phyloP scores from a whole-genome alignment of 2,797 vertebrate genomes.

The Heterohyrax brucei region DNA sequence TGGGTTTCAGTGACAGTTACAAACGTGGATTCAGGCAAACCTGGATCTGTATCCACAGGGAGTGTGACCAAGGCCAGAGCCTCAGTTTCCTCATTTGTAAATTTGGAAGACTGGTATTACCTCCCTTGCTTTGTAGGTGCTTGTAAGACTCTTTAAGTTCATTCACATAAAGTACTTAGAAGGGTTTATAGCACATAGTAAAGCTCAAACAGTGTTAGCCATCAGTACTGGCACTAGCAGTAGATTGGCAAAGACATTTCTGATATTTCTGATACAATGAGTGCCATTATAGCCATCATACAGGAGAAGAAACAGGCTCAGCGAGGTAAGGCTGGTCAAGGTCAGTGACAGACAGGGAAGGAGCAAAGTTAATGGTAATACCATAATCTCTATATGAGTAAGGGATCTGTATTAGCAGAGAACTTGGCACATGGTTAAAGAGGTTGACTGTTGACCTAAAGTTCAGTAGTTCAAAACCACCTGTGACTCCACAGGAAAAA shows the following conservation, averaged over 20 bases:
- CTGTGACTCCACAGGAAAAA: too few species aligned
- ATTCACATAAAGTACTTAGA: neutral
- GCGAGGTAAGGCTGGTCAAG: neutral
- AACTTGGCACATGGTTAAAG: neutral
- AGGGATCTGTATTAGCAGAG: neutral
- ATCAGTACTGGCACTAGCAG: neutral
- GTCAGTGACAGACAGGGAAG: neutral
- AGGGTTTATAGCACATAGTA: neutral
- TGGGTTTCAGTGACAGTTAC: neutral
- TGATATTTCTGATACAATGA: neutral
- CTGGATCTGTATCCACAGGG: neutral
- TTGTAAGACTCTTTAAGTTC: neutral
- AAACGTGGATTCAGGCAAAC: neutral
- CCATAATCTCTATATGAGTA: neutral
- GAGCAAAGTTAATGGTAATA: too few species aligned
- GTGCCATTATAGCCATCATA: neutral
- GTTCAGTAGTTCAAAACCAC: too few species aligned
- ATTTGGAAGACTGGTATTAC: neutral
- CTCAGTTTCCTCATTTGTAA: neutral
- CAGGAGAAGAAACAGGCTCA: neutral
- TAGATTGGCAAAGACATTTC: conserved; percentile 1
- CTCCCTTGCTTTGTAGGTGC: neutral
- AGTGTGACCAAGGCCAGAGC: neutral
- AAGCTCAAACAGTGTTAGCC: neutral
- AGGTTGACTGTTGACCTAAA: too few species aligned